Evolutionary conservation across 2,888 invertebrate genomes (phyloP).

Genomic region (Nipponacmea schrenckii): DNA sequence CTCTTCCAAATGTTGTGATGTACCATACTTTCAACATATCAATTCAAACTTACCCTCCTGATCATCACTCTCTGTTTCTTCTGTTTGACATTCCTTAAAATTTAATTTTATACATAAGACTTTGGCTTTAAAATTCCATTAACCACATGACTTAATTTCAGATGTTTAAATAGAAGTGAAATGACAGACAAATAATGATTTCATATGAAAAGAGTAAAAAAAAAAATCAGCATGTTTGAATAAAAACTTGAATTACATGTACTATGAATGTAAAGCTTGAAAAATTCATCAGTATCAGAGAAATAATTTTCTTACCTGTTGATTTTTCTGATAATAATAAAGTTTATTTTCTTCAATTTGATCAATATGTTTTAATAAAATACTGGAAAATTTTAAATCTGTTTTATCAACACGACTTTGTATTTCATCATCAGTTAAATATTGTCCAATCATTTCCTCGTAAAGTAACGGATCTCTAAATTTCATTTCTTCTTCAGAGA

Average conservation of each 20-base stretch:
- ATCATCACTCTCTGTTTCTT: conserved; percentile 24
- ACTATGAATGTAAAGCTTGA: too few relatives aligned
- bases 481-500: conserved; percentile 94
- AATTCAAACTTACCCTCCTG: conserved; percentile 21
- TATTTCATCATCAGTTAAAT: conserved; percentile 82
- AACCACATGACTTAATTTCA: too few relatives aligned
- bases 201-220: too few relatives aligned
- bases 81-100: conserved; percentile 27
- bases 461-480: conserved; percentile 88
- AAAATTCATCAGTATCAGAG: too few relatives aligned
- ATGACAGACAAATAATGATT: too few relatives aligned
- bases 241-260: too few relatives aligned
- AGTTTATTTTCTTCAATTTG: conserved; percentile 73
- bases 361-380: conserved; percentile 85
- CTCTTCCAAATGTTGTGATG: too few relatives aligned
- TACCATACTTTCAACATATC: too few relatives aligned
- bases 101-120: too few relatives aligned
- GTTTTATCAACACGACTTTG: conserved; percentile 68
- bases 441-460: conserved; percentile 89
- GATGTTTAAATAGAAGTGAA: too few relatives aligned
- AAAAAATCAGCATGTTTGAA: too few relatives aligned
- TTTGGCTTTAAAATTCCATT: too few relatives aligned
- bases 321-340: conserved; percentile 73
- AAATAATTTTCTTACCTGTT: conserved; percentile 43
- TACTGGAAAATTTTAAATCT: conserved; percentile 74